phyloP scores from a whole-genome alignment of 2,113 vertebrate genomes.

The Eupsittula cactorum region DNA sequence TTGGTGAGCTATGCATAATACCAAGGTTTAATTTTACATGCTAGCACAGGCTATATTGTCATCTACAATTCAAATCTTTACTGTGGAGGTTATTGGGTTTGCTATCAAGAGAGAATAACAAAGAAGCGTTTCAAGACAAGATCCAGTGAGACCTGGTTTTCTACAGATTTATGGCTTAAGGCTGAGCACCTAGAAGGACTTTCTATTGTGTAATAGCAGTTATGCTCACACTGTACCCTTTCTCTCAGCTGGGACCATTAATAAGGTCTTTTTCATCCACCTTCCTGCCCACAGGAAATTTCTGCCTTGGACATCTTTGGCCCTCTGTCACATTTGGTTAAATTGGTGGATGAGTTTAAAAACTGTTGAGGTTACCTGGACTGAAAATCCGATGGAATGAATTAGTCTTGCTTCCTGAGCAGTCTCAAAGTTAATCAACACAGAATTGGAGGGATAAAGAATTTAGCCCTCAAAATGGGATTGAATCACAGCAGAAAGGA shows the following conservation, averaged over 20 bases:
- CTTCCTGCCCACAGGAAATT: background rate
- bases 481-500: background rate
- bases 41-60: slow-evolving; percentile 23
- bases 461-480: background rate
- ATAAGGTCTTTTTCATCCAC: background rate
- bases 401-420: background rate
- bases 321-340: background rate
- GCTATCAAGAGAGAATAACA: background rate
- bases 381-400: background rate
- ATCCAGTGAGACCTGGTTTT: slow-evolving; percentile 9
- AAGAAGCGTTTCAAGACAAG: slow-evolving; percentile 8
- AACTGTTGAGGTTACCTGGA: background rate
- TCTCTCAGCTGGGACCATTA: background rate
- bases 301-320: background rate
- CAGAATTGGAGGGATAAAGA: background rate
- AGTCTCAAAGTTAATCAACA: background rate
- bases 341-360: background rate
- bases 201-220: background rate
- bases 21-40: background rate
- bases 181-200: background rate
- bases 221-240: background rate
- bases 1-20: slow-evolving; percentile 16
- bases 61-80: slow-evolving; percentile 48
- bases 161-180: background rate
- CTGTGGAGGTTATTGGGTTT: slow-evolving; percentile 22